A percentile compares a stretch with the other conserved stretches of the same genome.
Evolutionary conservation across 2,113 vertebrate genomes (phyloP).

Genomic region (Aptenodytes patagonicus): DNA sequence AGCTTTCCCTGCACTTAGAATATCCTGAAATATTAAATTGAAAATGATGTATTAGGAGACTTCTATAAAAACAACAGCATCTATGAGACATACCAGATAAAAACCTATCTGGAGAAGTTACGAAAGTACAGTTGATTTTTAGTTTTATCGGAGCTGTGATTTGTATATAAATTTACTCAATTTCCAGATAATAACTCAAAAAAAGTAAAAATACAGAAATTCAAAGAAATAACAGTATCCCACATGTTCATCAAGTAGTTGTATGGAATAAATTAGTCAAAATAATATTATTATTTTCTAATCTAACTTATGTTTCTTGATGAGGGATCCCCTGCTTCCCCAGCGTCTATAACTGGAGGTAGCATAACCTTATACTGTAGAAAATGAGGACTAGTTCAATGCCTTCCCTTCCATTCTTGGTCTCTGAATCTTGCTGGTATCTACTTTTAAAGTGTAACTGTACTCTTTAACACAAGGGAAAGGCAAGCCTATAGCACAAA

Average conservation of each 20-base stretch:
- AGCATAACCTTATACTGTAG: background rate
- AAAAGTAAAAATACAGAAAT: background rate
- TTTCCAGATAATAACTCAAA: background rate
- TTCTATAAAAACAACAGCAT: background rate
- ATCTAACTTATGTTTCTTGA: background rate
- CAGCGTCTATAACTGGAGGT: background rate
- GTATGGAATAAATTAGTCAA: background rate
- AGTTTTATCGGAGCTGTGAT: background rate
- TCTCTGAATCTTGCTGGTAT: background rate
- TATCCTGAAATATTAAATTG: background rate
- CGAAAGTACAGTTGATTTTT: background rate
- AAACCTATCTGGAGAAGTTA: background rate
- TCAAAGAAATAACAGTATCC: background rate
- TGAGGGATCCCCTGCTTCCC: background rate
- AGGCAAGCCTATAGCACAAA: background rate
- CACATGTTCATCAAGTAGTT: background rate
- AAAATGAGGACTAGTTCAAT: background rate
- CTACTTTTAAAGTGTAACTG: background rate
- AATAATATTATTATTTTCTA: background rate
- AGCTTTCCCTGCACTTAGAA: background rate
- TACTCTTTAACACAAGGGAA: background rate
- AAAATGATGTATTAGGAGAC: background rate
- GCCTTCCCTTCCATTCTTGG: background rate
- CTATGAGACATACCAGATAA: background rate
- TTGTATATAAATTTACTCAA: background rate